Evolutionary conservation across 1,140 invertebrate species (phyloP), one percentile per base, ranked within the genome.

Genomic region (Heliconius hermathena): DNA sequence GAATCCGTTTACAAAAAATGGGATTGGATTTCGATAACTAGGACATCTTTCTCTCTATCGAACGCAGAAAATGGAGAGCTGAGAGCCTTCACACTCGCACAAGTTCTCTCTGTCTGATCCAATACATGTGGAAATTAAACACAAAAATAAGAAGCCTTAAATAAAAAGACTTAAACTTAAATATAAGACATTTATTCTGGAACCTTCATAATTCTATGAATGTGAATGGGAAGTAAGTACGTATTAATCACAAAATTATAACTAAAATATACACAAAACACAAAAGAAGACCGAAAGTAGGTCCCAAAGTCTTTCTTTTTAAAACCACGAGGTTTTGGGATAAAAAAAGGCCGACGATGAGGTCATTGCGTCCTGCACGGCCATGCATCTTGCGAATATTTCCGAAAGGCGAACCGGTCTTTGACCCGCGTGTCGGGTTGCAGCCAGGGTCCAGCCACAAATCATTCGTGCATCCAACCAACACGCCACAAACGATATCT

Each of bases 351-450:
- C 22, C 77, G 71, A 72, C 80, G 89, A 85, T 92, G 91, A 91
- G 90, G 89, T 91, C 92, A 92, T 86, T 80, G 82, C 76, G 73
- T 54, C 81, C 77, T 81, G 84, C 76, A 76, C 81, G 81, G 82
- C 82, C 81, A 83, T 83, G 81, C 83, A 79, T 81, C 84, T 88
- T 82, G 87, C 86, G 87, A 88, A 89, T 85, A 87, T 90, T 88
- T 91, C 87, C 90, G 86, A 92, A 92, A 91, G 82, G 76, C 87
- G 89, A 91, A 93, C 91, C 92, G 92, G 92, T 93, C 91, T 90
- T 91, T 92, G 91, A 91, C 92, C 87, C 89, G 89, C 80, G 83
- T 85, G 84, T 87, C 89, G 85, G 83, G 84, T 85, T 90, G 86
- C 88, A 88, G 82, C 84, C 85, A 77, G 80, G 82, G 79, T 83